Conservation (phyloP, 2,888 invertebrate genomes). For the Stenodera caucasica region DNA sequence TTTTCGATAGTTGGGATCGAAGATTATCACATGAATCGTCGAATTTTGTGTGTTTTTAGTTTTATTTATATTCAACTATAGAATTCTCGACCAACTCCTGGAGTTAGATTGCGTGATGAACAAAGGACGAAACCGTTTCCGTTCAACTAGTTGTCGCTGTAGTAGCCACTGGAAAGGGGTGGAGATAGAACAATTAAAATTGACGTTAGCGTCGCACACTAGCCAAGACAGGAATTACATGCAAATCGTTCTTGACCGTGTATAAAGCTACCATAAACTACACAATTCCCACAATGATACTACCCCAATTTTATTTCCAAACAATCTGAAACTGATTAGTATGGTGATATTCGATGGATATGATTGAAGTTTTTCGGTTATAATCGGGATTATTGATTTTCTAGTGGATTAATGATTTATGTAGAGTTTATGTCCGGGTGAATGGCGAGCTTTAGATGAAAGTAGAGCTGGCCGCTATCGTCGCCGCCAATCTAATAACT, state of each 20-base stretch:
- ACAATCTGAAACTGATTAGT: slow-evolving; percentile 2
- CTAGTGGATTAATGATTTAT: too few species aligned
- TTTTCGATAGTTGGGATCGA: too few species aligned
- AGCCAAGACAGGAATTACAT: slow-evolving; percentile 23
- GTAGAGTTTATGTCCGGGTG: not conserved
- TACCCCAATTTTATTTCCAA: not conserved
- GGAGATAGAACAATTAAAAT: slow-evolving; percentile 47
- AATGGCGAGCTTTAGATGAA: slow-evolving; percentile 28
- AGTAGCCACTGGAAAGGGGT: slow-evolving; percentile 22
- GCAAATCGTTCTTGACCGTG: slow-evolving; percentile 13
- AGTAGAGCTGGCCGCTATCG: slow-evolving; percentile 37
- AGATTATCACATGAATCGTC: too few species aligned
- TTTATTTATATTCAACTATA: too few species aligned
- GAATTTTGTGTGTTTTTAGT: too few species aligned
- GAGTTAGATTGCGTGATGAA: slow-evolving; percentile 43
- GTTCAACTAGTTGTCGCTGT: slow-evolving; percentile 44
- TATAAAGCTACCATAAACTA: not conserved
- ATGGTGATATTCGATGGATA: not conserved
- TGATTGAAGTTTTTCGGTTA: too few species aligned
- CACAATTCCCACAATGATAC: not conserved
- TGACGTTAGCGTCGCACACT: slow-evolving; percentile 42
- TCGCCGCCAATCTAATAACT: slow-evolving; percentile 35
- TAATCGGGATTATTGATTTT: too few species aligned
- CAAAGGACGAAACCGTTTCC: slow-evolving; percentile 49
- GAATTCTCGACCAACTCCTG: too few species aligned